A percentile compares a stretch with the other conserved stretches of the same genome.
Conservation (phyloP, 2,888 invertebrate species). For the Amiota mariae region DNA sequence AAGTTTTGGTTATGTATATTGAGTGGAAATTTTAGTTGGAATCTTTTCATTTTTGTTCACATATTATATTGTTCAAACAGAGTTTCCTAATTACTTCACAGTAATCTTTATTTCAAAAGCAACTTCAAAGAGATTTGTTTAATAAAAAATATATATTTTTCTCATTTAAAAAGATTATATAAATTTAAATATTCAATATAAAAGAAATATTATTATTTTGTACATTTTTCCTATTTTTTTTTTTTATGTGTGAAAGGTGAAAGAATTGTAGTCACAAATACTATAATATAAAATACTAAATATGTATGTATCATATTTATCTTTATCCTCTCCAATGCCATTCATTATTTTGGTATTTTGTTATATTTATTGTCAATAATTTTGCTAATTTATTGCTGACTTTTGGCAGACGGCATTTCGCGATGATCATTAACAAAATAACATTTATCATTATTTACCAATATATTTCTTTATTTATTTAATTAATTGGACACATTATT, state of each 20-base stretch:
- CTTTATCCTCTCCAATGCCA: not conserved
- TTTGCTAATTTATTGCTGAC: conserved; percentile 7
- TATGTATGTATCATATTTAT: not conserved
- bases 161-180: no score
- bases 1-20: no score
- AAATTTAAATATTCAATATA: not conserved
- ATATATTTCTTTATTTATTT: conserved; percentile 55
- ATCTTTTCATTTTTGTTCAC: no score
- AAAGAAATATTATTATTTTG: conserved; percentile 44
- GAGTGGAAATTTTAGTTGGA: no score
- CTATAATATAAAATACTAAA: no score
- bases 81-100: not conserved
- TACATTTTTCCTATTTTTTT: not conserved
- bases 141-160: no score
- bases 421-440: conserved; percentile 26
- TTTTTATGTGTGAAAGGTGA: not conserved
- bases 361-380: not conserved
- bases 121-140: no score
- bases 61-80: no score
- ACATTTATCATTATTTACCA: conserved; percentile 18
- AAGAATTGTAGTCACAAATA: no score
- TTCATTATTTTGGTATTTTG: not conserved
- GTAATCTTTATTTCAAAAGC: no score
- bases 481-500: conserved; percentile 49
- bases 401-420: conserved; percentile 15